phyloP scores from a whole-genome alignment of 2,888 invertebrate genomes.

The Agrochola macilenta region DNA sequence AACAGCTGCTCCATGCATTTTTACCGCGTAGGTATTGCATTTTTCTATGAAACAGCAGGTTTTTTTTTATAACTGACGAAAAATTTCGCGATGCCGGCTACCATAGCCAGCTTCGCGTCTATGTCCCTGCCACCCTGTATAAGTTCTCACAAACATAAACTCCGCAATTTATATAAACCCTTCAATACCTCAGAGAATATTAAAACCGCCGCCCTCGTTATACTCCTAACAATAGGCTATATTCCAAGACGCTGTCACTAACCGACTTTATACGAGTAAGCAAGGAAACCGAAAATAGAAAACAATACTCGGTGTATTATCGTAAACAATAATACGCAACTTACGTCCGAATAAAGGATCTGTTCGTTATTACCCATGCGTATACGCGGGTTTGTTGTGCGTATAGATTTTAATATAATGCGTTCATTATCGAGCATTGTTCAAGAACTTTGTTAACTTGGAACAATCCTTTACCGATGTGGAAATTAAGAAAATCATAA shows the following conservation, averaged over 20 bases:
- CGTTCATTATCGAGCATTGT: slow-evolving; percentile 40
- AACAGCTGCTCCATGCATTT: too few relatives aligned
- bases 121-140: too few relatives aligned
- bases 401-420: slow-evolving; percentile 30
- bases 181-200: slow-evolving; percentile 50
- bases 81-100: too few relatives aligned
- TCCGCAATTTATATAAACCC: slow-evolving; percentile 33
- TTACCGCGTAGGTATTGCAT: too few relatives aligned
- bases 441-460: slow-evolving; percentile 10
- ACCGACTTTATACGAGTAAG: slow-evolving; percentile 54
- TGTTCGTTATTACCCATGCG: slow-evolving; percentile 57
- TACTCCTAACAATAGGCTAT: slow-evolving; percentile 57
- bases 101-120: too few relatives aligned
- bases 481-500: not conserved
- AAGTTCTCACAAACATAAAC: slow-evolving; percentile 24
- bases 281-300: slow-evolving; percentile 57
- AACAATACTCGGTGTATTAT: slow-evolving; percentile 61
- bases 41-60: too few relatives aligned
- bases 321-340: slow-evolving; percentile 61
- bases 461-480: not conserved
- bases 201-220: slow-evolving; percentile 55
- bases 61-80: too few relatives aligned
- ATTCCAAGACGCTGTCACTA: slow-evolving; percentile 56
- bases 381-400: slow-evolving; percentile 10
- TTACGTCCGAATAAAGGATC: slow-evolving; percentile 53